These are phyloP conservation scores for Drosophila lowei DNA, from an alignment of 1,140 invertebrate species.

Conservation along the genomic window DNA sequence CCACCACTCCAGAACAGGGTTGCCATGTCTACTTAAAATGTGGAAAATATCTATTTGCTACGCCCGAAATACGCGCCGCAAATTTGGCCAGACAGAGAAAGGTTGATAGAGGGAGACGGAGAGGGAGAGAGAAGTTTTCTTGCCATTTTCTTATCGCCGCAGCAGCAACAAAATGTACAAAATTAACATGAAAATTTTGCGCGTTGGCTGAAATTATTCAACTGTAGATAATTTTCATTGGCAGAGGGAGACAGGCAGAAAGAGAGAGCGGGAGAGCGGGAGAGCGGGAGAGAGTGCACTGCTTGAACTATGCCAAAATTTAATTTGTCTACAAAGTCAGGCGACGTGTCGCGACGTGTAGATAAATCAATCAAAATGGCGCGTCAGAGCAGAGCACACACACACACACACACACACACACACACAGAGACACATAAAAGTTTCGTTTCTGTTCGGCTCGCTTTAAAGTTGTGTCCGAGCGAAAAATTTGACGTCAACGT, in stretches of 20 bases:
- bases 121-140: neutral
- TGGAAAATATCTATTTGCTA: conserved; percentile 80
- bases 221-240: conserved; percentile 77
- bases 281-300: conserved; percentile 27
- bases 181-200: conserved; percentile 75
- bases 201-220: conserved; percentile 68
- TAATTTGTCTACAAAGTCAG: conserved; percentile 79
- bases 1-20: neutral
- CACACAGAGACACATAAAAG: conserved; percentile 39
- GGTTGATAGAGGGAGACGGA: neutral
- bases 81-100: conserved; percentile 31
- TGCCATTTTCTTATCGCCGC: conserved; percentile 70
- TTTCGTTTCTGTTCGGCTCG: conserved; percentile 49
- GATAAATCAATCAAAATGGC: conserved; percentile 78
- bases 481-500: conserved; percentile 47
- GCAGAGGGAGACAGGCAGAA: no score
- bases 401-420: conserved; percentile 9
- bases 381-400: conserved; percentile 22
- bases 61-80: conserved; percentile 62
- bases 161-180: conserved; percentile 39
- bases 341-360: conserved; percentile 62
- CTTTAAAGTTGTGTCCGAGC: conserved; percentile 64
- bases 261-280: no score
- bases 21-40: conserved; percentile 75
- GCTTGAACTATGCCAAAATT: conserved; percentile 63